Evolutionary conservation across 2,113 vertebrate species (phyloP), one percentile per base, ranked within the genome.

Genomic region (Centropus unirufus): DNA sequence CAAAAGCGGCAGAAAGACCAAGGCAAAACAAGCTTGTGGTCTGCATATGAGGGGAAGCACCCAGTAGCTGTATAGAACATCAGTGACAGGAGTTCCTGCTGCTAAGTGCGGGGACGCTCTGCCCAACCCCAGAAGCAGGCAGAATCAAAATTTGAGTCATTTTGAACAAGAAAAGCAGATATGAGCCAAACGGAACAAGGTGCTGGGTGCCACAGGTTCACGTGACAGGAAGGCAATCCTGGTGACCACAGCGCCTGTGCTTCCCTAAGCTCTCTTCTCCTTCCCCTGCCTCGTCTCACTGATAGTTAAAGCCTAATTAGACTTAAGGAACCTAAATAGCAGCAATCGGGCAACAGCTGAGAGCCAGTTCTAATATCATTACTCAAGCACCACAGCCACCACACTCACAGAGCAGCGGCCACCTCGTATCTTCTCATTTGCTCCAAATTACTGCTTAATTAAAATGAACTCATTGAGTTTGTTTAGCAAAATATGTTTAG

Each of bases 371-470:
- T 34, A 22, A 9, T 8, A 64, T 5, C n/a, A 27, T 0, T 8
- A 89, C 20, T 90, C 83, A 67, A 92, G 72, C 0, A 0, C 80
- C 6, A 13, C 86, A 87, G 82, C n/a, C 4, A 1, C 52, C 58
- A 80, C 5, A 0, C 49, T 78, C 13, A 30, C 42, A 49, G 89
- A 90, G 63, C 73, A 32, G 83, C 20, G 92, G 34, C 75, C 75
- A 93, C 82, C 80, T 90, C 86, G 80, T 82, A 36, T 63, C 81
- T 85, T 80, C 78, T 83, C 55, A 76, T 93, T 95, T 83, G 63
- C 75, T 94, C 47, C 72, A 74, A 93, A 96, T 93, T 77, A 64
- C 72, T 32, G 39, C 84, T 90, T 91, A 91, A 95, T 88, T 85
- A 91, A 81, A 90, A 90, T 26, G 32, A 83, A 80, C 54, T 81